Percentiles rank a stretch among this genome's conserved stretches.
Evolutionary conservation across 2,797 vertebrate species (phyloP).

Genomic region (Nyctibius grandis): DNA sequence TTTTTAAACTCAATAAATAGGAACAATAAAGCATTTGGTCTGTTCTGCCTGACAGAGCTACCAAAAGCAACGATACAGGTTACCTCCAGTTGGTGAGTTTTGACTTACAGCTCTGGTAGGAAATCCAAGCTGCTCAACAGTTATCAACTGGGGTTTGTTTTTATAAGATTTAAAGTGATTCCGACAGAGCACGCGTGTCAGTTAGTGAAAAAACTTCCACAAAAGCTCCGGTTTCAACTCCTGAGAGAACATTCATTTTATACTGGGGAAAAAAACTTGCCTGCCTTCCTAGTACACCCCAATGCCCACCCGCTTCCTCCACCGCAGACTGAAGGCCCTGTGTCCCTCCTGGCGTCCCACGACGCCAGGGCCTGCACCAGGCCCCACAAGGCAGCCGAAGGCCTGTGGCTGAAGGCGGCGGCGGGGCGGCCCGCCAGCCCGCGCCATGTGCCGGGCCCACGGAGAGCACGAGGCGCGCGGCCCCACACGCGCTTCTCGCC

Average conservation of each 20-base stretch:
- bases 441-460: background rate
- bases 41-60: background rate
- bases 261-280: accelerated
- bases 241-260: background rate
- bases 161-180: accelerated
- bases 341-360: no score
- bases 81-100: accelerated
- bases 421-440: no score
- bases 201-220: accelerated
- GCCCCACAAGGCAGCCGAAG: no score
- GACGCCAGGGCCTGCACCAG: background rate
- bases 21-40: accelerated
- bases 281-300: accelerated
- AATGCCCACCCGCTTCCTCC: accelerated
- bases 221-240: accelerated
- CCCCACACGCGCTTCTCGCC: background rate
- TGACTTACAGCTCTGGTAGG: no score
- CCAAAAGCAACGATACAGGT: accelerated
- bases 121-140: background rate
- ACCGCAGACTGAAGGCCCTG: accelerated
- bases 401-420: no score
- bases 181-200: accelerated
- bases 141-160: accelerated
- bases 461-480: background rate
- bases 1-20: background rate